Evolutionary conservation across 2,797 vertebrate genomes (phyloP).

Genomic region (Mastacembelus armatus): DNA sequence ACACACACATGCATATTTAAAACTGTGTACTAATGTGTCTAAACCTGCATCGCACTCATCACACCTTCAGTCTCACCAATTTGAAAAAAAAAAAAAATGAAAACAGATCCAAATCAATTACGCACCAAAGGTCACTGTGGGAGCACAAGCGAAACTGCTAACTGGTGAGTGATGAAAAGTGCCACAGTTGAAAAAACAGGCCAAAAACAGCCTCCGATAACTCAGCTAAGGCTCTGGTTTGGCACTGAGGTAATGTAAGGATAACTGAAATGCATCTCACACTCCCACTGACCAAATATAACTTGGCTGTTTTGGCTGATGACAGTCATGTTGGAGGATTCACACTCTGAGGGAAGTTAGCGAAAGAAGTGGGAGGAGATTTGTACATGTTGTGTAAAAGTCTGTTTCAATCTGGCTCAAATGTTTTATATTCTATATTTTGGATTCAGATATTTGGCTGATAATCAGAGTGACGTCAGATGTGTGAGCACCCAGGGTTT

Average conservation of each 20-base stretch:
- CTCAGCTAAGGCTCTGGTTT: slow-evolving; percentile 26
- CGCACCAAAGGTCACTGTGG: slow-evolving; percentile 50
- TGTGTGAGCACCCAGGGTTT: neutral
- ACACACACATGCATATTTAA: neutral
- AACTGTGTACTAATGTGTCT: neutral
- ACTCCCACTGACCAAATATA: slow-evolving; percentile 46
- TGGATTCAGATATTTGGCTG: slow-evolving; percentile 14
- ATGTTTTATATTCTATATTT: slow-evolving; percentile 25
- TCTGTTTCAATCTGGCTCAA: slow-evolving; percentile 44
- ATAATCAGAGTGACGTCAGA: slow-evolving; percentile 10
- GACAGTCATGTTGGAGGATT: slow-evolving; percentile 51
- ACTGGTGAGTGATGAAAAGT: slow-evolving; percentile 62
- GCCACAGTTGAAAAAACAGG: slow-evolving; percentile 30
- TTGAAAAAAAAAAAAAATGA: slow-evolving; percentile 6
- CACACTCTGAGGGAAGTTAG: slow-evolving; percentile 56
- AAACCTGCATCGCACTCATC: slow-evolving; percentile 15
- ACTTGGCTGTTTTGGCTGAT: slow-evolving; percentile 42
- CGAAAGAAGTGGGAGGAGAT: slow-evolving; percentile 52
- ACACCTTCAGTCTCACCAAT: slow-evolving; percentile 26
- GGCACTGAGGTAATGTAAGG: slow-evolving; percentile 26
- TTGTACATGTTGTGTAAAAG: slow-evolving; percentile 52
- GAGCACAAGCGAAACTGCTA: slow-evolving; percentile 53
- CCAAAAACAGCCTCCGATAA: slow-evolving; percentile 30
- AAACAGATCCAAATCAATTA: slow-evolving; percentile 41
- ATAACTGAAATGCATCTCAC: slow-evolving; percentile 35